These are phyloP conservation scores for Microtus ochrogaster DNA, from an alignment of 2,113 vertebrate genomes.

Conservation along the genomic window DNA sequence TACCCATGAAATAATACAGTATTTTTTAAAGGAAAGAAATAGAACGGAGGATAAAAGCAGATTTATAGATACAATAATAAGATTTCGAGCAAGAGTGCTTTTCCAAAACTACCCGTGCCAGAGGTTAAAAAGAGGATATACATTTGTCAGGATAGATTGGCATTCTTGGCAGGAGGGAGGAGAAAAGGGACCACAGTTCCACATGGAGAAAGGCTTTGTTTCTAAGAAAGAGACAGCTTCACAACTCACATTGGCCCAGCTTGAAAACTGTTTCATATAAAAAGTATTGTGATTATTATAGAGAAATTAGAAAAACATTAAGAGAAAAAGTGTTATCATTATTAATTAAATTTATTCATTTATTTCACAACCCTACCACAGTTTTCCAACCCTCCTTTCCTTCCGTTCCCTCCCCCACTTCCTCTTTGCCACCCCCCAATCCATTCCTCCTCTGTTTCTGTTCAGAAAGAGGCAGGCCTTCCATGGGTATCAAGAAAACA, in stretches of 20 bases:
- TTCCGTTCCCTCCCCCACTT: background rate
- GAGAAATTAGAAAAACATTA: slow-evolving; percentile 30
- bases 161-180: background rate
- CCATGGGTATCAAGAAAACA: background rate
- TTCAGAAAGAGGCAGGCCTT: background rate
- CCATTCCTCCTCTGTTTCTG: background rate
- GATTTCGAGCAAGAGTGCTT: background rate
- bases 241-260: background rate
- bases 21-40: background rate
- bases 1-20: background rate
- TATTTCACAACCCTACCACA: background rate
- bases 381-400: background rate
- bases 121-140: background rate
- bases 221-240: background rate
- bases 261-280: background rate
- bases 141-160: background rate
- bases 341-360: background rate
- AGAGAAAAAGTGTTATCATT: background rate
- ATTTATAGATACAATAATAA: background rate
- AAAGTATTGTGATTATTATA: background rate
- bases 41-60: background rate
- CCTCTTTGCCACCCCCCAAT: too few species aligned
- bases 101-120: background rate
- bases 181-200: background rate
- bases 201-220: background rate